A percentile compares a stretch with the other conserved stretches of the same genome.
Conservation (phyloP, 35 echinoderm and acorn worm genomes). For the Heliocidaris tuberculata region DNA sequence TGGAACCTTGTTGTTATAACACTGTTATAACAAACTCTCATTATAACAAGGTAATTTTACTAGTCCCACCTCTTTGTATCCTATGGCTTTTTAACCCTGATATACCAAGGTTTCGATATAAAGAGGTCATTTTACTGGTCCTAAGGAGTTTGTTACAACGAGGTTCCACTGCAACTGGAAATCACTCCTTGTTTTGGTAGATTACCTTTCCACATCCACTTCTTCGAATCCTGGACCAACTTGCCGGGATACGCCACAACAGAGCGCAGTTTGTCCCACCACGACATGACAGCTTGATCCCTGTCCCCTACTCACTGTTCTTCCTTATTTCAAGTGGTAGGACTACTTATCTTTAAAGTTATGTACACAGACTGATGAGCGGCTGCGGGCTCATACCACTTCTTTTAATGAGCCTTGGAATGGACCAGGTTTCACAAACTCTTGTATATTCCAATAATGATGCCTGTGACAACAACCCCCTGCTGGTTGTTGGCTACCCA, state of each 20-base stretch:
- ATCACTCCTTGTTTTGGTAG: neutral
- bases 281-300: neutral
- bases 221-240: neutral
- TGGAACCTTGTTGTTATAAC: too few relatives aligned
- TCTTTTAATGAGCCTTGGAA: neutral
- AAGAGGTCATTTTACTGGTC: too few relatives aligned
- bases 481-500: too few relatives aligned
- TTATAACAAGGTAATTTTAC: too few relatives aligned
- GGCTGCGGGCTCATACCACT: neutral
- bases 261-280: neutral
- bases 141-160: too few relatives aligned
- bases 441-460: too few relatives aligned
- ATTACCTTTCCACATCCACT: conserved; percentile 2
- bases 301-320: neutral
- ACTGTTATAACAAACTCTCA: too few relatives aligned
- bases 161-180: neutral
- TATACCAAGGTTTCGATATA: too few relatives aligned
- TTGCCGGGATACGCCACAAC: neutral
- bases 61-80: too few relatives aligned
- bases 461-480: too few relatives aligned
- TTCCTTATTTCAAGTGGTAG: neutral
- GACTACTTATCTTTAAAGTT: neutral
- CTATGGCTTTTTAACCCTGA: too few relatives aligned
- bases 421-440: neutral
- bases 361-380: neutral